These are phyloP conservation scores for Atta colombica DNA, from an alignment of 1,140 invertebrate species.

Conservation along the genomic window DNA sequence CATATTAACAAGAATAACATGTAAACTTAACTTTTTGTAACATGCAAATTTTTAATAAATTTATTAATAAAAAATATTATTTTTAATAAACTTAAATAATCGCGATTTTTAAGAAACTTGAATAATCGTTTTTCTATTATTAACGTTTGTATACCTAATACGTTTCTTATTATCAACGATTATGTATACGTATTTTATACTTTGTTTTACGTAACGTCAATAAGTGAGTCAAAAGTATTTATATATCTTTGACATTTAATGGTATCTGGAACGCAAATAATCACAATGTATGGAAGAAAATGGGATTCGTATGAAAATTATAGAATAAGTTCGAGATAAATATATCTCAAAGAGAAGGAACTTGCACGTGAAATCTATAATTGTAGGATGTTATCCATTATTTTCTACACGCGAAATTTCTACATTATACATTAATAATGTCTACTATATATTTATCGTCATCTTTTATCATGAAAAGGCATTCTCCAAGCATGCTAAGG, in stretches of 20 bases:
- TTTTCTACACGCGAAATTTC: background rate
- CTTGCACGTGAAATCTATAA: background rate
- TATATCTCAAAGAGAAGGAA: background rate
- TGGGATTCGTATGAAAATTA: background rate
- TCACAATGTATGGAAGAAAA: background rate
- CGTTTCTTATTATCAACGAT: too few relatives aligned
- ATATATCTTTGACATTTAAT: constrained; percentile 10
- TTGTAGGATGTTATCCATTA: background rate
- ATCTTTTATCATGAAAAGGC: constrained; percentile 6
- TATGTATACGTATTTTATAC: too few relatives aligned
- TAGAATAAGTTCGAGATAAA: background rate
- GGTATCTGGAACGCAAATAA: background rate
- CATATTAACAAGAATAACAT: background rate
- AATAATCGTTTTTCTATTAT: background rate
- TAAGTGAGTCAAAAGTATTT: background rate
- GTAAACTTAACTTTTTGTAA: background rate
- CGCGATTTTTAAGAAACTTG: constrained; percentile 6
- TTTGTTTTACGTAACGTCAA: background rate
- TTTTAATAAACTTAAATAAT: background rate
- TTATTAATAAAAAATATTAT: background rate
- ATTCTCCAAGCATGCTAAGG: background rate
- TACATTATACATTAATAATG: background rate
- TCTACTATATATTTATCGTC: background rate
- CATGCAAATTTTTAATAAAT: background rate
- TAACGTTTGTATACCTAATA: background rate